A percentile compares a stretch with the other conserved stretches of the same genome.
phyloP scores from a whole-genome alignment of 1,140 invertebrate species.

The Globodera rostochiensis region DNA sequence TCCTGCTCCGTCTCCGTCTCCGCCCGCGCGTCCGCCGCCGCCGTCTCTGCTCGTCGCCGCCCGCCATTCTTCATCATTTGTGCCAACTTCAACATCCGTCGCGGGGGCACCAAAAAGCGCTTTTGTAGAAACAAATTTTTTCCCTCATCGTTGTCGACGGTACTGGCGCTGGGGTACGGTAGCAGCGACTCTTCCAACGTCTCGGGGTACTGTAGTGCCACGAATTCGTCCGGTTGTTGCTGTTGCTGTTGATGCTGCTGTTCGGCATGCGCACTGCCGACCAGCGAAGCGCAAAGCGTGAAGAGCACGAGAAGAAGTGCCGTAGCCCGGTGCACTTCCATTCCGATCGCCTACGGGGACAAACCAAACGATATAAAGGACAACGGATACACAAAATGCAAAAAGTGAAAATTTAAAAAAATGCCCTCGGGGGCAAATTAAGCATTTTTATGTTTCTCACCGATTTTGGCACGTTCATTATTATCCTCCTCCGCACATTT shows the following conservation, averaged over 20 bases:
- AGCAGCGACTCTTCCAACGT: no score
- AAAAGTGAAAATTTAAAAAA: no score
- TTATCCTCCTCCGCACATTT: neutral
- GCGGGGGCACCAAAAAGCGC: neutral
- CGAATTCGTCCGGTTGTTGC: neutral
- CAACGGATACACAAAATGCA: no score
- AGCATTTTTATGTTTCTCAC: neutral
- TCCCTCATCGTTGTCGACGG: neutral
- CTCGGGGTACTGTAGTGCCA: no score
- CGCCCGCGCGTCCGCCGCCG: no score
- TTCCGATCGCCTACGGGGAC: no score
- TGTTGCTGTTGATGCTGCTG: neutral
- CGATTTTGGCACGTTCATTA: neutral
- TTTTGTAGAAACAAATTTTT: neutral
- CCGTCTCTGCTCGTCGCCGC: neutral
- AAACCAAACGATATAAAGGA: no score
- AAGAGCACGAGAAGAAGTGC: no score
- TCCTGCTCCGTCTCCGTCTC: neutral
- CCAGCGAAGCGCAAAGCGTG: neutral
- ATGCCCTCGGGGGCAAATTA: neutral
- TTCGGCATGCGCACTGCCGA: neutral
- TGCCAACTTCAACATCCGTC: neutral
- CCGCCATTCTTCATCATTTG: neutral
- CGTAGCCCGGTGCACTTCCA: no score
- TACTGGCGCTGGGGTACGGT: no score